Evolutionary conservation across 2,113 vertebrate species (phyloP).

Genomic region (Percina caprodes): DNA sequence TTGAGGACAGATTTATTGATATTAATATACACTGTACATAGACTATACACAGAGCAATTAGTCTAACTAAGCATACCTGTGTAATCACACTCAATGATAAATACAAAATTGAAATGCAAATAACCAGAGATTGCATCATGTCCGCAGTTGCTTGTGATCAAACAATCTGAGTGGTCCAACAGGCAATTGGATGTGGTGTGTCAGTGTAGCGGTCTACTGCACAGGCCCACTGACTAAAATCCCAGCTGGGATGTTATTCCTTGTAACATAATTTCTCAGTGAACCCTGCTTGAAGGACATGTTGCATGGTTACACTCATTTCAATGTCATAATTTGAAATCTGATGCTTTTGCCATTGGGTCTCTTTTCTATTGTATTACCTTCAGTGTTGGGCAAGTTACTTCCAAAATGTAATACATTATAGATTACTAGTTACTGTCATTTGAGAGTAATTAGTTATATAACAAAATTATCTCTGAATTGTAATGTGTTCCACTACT

Average conservation of each 20-base stretch:
- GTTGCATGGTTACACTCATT: neutral
- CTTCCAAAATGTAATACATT: no score
- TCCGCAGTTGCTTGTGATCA: neutral
- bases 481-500: no score
- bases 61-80: neutral
- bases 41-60: constrained; percentile 28
- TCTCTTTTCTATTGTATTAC: neutral
- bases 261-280: neutral
- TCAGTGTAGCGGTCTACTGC: constrained; percentile 3
- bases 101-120: neutral
- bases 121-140: neutral
- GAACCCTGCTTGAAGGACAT: neutral
- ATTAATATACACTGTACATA: constrained; percentile 27
- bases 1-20: constrained; percentile 44
- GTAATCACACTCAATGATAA: neutral
- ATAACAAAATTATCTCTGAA: no score
- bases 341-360: neutral
- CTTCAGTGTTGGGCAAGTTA: no score
- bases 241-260: neutral
- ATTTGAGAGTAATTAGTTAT: no score
- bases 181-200: constrained; percentile 5
- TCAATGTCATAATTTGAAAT: neutral
- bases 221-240: constrained; percentile 2
- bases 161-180: neutral
- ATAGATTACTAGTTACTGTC: no score